These are phyloP conservation scores for Drosophila melanosoma DNA, from an alignment of 2,888 invertebrate genomes.

Conservation along the genomic window DNA sequence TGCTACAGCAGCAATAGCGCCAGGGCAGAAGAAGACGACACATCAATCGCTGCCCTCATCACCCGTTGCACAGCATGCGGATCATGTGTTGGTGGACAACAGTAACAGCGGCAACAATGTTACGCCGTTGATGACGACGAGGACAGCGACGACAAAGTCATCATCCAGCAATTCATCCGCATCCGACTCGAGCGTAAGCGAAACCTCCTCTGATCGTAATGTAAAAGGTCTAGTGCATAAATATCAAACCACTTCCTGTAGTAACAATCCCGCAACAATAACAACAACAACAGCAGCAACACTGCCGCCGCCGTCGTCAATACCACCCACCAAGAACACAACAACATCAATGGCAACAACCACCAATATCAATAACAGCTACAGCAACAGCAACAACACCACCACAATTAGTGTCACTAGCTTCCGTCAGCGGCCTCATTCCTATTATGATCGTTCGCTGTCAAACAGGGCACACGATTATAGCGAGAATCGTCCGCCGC, in stretches of 20 bases:
- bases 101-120: slow-evolving; percentile 3
- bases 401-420: slow-evolving; percentile 36
- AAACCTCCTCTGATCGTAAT: slow-evolving; percentile 87
- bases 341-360: slow-evolving; percentile 33
- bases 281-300: slow-evolving; percentile 51
- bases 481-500: slow-evolving; percentile 85
- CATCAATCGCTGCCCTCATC: slow-evolving; percentile 87
- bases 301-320: slow-evolving; percentile 6
- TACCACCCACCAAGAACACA: slow-evolving; percentile 41
- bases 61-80: slow-evolving; percentile 86
- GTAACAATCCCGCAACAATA: slow-evolving; percentile 59
- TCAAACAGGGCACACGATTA: slow-evolving; percentile 81
- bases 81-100: slow-evolving; percentile 69
- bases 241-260: slow-evolving; percentile 87
- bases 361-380: slow-evolving; percentile 22
- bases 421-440: slow-evolving; percentile 82
- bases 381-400: slow-evolving; percentile 28
- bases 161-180: slow-evolving; percentile 61
- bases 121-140: slow-evolving; percentile 31
- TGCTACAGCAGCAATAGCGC: slow-evolving; percentile 8
- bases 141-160: slow-evolving; percentile 34
- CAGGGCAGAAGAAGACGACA: slow-evolving; percentile 83
- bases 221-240: slow-evolving; percentile 91
- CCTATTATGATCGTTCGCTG: slow-evolving; percentile 83
- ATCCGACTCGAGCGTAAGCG: slow-evolving; percentile 80